Percentiles rank a stretch among this genome's conserved stretches.
These are phyloP conservation scores for Regulus satrapa DNA, from an alignment of 2,113 vertebrate species.

Conservation along the genomic window DNA sequence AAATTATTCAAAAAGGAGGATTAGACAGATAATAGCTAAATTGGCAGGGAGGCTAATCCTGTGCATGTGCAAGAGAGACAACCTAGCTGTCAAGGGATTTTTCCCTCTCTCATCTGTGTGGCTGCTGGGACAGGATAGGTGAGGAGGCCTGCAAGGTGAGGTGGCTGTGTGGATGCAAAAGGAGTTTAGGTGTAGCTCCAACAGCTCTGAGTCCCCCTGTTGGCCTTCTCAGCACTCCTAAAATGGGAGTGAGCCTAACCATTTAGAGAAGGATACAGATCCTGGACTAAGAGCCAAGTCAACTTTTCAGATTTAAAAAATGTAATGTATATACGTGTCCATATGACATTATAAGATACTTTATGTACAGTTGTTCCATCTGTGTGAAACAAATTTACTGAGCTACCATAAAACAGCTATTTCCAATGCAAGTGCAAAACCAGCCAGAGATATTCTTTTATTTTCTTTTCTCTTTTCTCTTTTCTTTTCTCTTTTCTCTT, in stretches of 20 bases:
- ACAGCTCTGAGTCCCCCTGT: background rate
- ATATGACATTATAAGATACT: background rate
- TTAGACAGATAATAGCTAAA: constrained; percentile 14
- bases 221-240: background rate
- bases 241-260: background rate
- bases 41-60: background rate
- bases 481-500: background rate
- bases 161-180: background rate
- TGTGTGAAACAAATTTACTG: background rate
- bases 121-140: background rate
- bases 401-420: background rate
- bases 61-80: background rate
- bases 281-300: background rate
- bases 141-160: accelerated
- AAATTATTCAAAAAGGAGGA: constrained; percentile 8
- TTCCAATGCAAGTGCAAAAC: background rate
- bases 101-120: background rate
- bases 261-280: background rate
- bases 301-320: background rate
- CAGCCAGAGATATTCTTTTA: background rate
- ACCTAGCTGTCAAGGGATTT: background rate
- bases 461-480: background rate
- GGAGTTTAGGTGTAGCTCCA: background rate
- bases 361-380: background rate
- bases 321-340: background rate